A percentile compares a stretch with the other conserved stretches of the same genome.
Conservation (phyloP, 2,888 invertebrate species). For the Tanytarsus gracilentus region DNA sequence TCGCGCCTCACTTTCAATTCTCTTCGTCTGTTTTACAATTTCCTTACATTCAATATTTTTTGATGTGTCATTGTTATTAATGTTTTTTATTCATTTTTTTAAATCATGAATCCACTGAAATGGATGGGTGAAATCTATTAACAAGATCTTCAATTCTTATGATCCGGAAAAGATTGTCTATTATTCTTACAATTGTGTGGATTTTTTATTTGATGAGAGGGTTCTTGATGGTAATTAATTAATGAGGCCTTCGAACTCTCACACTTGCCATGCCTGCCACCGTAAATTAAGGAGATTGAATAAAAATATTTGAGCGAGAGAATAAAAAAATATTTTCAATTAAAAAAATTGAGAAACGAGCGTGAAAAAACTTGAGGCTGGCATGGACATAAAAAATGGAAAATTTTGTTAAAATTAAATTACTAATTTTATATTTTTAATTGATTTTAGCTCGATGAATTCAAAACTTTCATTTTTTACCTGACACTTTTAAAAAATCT, state of each 20-base stretch:
- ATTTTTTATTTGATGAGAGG: neutral
- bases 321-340: too few relatives aligned
- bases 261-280: neutral
- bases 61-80: constrained; percentile 13
- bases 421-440: too few relatives aligned
- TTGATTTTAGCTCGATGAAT: too few relatives aligned
- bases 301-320: too few relatives aligned
- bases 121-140: constrained; percentile 12
- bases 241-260: neutral
- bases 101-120: too few relatives aligned
- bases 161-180: constrained; percentile 1
- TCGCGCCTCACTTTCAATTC: neutral
- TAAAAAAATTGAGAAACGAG: too few relatives aligned
- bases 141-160: neutral
- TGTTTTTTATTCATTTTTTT: neutral
- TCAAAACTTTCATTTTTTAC: too few relatives aligned
- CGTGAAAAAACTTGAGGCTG: too few relatives aligned
- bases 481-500: too few relatives aligned
- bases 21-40: neutral
- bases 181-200: too few relatives aligned
- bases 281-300: neutral
- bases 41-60: neutral
- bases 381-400: too few relatives aligned
- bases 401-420: too few relatives aligned
- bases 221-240: neutral